Base-by-base conservation (phyloP, 2,888 invertebrate genomes). In the Eristalis pertinax region DNA sequence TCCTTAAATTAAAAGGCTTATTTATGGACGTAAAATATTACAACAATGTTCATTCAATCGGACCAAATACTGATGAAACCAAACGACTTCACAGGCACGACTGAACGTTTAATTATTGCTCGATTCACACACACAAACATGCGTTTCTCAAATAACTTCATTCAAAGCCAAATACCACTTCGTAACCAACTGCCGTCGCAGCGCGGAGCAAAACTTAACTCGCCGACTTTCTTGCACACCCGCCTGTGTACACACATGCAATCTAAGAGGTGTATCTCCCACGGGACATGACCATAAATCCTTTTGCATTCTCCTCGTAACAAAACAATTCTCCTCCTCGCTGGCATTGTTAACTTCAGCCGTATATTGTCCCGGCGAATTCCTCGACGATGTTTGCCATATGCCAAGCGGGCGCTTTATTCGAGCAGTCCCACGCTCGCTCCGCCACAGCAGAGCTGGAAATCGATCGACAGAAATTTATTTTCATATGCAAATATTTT, bases 401-500 rank as follows among this genome's bases (percentile, higher is more conserved):
- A 83, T 87, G 78, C 56, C 35, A 74, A 83, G 73, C 75, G 70
- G 50, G 8, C 19, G 50, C 8, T 19, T 50, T 19, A 50, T 50
- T 8, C 19, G 50, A 19, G 50, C 8, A 19, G 50, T 19, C 19
- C 7, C n/a, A 50, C 50, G 62, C n/a, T 26, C 50, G 56, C 68
- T 19, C 43, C 32, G 26, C 24, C 41, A 69, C 4, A 24, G 13
- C 41, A 72, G 15, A 41, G 15, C 7, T 60, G 60, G 67, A 87
- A 87, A 87, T 87, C 87, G 87, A 84, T 84, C 60, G 68, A 84
- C 38, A 72, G 60, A 87, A 84, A 87, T 87, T 84, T 87, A 87
- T 87, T 84, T 84, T 84, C 84, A 84, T 80, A 87, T 87, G 87
- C 87, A 87, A 87, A 87, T 87, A 73, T 84, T 80, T 84, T 87